Percentiles rank a stretch among this genome's conserved stretches.
phyloP scores from a whole-genome alignment of 2,797 vertebrate species.

The Callimico goeldii region DNA sequence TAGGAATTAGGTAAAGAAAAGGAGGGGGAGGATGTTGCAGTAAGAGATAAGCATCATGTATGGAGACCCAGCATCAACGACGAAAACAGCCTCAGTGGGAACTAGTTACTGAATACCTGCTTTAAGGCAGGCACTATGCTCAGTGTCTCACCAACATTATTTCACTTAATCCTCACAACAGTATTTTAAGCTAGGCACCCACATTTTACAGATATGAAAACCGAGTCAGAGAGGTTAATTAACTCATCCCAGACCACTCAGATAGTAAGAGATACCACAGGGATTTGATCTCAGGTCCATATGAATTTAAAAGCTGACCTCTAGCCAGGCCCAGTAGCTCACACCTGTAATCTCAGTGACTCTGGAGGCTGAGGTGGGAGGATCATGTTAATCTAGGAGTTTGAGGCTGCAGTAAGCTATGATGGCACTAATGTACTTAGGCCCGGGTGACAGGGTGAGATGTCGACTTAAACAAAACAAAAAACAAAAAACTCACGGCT shows the following conservation, averaged over 20 bases:
- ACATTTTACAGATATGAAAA: slow-evolving; percentile 1
- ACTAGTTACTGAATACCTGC: no score
- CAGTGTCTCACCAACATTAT: neutral
- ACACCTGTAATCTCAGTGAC: neutral
- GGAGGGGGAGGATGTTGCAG: neutral
- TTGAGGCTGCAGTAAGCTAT: neutral
- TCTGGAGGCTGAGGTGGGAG: neutral
- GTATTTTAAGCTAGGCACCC: neutral
- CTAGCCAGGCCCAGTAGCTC: neutral
- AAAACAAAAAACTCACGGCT: no score
- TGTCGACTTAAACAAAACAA: neutral
- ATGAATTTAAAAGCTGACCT: neutral
- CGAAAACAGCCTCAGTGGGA: neutral
- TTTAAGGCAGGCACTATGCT: neutral
- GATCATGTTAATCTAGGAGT: neutral
- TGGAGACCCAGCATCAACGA: neutral
- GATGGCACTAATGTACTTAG: neutral
- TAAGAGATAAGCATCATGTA: neutral
- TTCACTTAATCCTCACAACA: neutral
- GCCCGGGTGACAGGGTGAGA: neutral
- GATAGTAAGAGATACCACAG: neutral
- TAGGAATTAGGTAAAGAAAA: neutral
- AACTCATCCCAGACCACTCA: neutral
- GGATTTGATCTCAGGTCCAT: neutral
- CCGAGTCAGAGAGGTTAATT: neutral